Evolutionary conservation across 2,797 vertebrate genomes (phyloP), one percentile per base, ranked within the genome.

Genomic region (Toxotes lorentzi): DNA sequence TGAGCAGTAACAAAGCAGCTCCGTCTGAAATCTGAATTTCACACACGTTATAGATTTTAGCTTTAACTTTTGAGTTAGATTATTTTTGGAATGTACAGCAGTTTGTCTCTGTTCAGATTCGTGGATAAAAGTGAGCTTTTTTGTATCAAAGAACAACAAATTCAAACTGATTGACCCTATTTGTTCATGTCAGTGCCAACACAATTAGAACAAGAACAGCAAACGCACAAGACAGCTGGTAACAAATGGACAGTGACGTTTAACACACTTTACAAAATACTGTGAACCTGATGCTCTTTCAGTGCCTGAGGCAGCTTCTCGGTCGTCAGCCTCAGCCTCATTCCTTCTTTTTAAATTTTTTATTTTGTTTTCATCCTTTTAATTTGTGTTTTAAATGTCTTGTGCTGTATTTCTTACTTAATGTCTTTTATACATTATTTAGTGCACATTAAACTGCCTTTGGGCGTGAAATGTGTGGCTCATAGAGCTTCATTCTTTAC

Each of bases 171-270:
- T n/a, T 23, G n/a, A 23, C 48, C 48, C 4, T 9, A 64, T 32
- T 50, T 50, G 27, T 70, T 48, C 21, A 59, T 30, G 41, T 47
- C 53, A 47, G 1, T 40, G 11, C 17, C 27, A 47, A 47, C 5
- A 97, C 93, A 24, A 53, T 23, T 23, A 16, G 6, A 32, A 32
- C 23, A 67, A 21, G 16, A 59, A 9, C n/a, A 35, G 13, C 34
- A 38, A 62, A 16, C 7, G 9, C 13, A 58, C 7, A 19, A 67
- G 62, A 47, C 5, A 12, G 14, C 14, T 63, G 1, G n/a, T 47
- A 40, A 41, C 32, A 27, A 57, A 72, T 21, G 47, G 58, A 47
- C 30, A 21, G 23, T 9, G 19, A 34, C 11, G 19, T 53, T 64
- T 45, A 53, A 30, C 51, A 59, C 23, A 48, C 3, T 21, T 61